A percentile compares a stretch with the other conserved stretches of the same genome.
These are phyloP conservation scores for Pachliopta kotzebuea DNA, from an alignment of 2,888 invertebrate species.

Conservation along the genomic window DNA sequence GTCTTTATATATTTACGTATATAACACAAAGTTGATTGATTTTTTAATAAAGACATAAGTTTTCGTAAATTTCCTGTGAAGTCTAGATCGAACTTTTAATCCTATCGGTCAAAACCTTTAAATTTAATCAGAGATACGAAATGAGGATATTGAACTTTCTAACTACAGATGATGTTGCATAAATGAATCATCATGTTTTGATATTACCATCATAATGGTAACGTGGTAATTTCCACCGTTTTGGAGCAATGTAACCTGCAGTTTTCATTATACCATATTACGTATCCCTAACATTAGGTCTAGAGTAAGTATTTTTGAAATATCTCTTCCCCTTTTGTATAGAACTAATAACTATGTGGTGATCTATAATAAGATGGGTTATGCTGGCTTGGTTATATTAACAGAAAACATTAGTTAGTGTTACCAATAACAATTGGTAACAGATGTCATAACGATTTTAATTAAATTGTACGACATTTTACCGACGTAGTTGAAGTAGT, in stretches of 20 bases:
- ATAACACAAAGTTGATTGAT: too few species aligned
- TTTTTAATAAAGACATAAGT: too few species aligned
- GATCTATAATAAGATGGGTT: background rate
- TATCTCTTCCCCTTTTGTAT: too few species aligned
- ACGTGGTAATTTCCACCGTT: too few species aligned
- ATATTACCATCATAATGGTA: too few species aligned
- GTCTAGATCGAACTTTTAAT: background rate
- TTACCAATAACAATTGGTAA: background rate
- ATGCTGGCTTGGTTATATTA: background rate
- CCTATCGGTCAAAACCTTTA: slow-evolving; percentile 3
- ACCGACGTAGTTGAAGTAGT: background rate
- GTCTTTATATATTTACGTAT: too few species aligned
- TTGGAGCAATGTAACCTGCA: too few species aligned
- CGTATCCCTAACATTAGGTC: too few species aligned
- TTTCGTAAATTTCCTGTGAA: background rate
- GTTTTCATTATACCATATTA: too few species aligned
- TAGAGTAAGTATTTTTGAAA: too few species aligned
- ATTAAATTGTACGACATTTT: slow-evolving; percentile 12
- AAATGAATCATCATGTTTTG: too few species aligned
- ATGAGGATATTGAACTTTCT: background rate
- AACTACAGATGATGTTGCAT: background rate
- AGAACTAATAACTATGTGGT: too few species aligned
- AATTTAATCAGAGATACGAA: background rate
- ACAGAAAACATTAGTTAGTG: background rate
- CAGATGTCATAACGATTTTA: background rate